Evolutionary conservation across 2,113 vertebrate species (phyloP), one percentile per base, ranked within the genome.

Genomic region (Athene cunicularia): DNA sequence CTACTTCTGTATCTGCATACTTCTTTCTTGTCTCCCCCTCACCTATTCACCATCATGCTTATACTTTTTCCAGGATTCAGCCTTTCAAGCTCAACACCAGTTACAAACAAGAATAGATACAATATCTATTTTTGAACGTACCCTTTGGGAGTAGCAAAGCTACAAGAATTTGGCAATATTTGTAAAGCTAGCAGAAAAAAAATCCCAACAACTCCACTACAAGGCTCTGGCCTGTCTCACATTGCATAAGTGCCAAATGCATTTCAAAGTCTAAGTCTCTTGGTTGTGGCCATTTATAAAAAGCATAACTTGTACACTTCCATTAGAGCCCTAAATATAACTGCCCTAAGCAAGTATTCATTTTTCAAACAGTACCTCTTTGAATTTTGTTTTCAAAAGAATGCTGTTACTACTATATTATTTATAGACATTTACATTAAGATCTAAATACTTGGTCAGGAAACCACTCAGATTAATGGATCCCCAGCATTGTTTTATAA

Each of bases 271-370:
- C 68, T 5, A 19, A 67, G 60, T 21, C 49, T 86, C 93, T 96
- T n/a, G 71, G 85, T 60, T 85, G 82, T 26, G 73, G 95, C 92
- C 91, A 93, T 97, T 98, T 97, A 93, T 89, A 94, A 95, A 94
- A 96, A 96, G 86, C 94, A 39, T 88, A 96, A 95, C 88, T 96
- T 90, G 95, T 93, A 62, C 86, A 86, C 89, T 95, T 95, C 93
- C 90, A 94, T 92, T 87, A 74, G 59, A 92, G 94, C 33, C 92
- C 93, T 96, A 97, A 96, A 97, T 97, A 97, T 91, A 97, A 96
- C 83, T 86, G 77, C 86, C 88, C 76, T 32, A 80, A 96, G 92
- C 90, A 81, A 87, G 83, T 11, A 85, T 64, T 91, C 20, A 2
- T 74, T 88, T 74, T 50, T 58, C 84, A 77, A 79, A 97, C 92